These are phyloP conservation scores for Heptranchias perlo DNA, from an alignment of 2,113 vertebrate species.

Conservation along the genomic window DNA sequence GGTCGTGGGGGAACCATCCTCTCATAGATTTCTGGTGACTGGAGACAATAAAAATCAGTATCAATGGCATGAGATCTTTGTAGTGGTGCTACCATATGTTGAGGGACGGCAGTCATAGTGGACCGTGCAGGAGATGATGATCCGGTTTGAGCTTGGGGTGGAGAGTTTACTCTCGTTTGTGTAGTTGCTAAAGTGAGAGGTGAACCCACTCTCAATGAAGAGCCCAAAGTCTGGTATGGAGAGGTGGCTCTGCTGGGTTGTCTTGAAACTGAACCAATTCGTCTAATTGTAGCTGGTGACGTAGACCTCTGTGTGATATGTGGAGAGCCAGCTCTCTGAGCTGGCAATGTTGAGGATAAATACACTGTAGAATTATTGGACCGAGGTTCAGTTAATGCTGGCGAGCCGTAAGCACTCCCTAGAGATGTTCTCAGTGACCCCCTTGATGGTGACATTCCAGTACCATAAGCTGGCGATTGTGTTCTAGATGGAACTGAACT, in stretches of 20 bases:
- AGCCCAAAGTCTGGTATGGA: constrained; percentile 62
- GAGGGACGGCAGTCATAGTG: constrained; percentile 83
- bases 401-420: constrained; percentile 76
- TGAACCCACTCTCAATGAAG: constrained; percentile 65
- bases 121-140: constrained; percentile 74
- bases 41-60: constrained; percentile 70
- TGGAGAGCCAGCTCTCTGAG: constrained; percentile 69
- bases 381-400: constrained; percentile 70
- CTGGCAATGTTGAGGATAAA: constrained; percentile 77
- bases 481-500: constrained; percentile 91
- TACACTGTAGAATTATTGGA: constrained; percentile 63
- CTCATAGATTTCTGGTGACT: constrained; percentile 83
- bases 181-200: constrained; percentile 68
- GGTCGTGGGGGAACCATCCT: constrained; percentile 85
- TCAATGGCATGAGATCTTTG: constrained; percentile 69
- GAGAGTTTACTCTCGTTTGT: constrained; percentile 58
- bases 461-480: constrained; percentile 83
- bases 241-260: constrained; percentile 60
- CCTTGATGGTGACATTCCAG: constrained; percentile 76
- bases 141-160: constrained; percentile 68
- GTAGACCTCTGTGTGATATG: constrained; percentile 64
- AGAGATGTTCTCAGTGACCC: constrained; percentile 79
- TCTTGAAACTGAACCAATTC: constrained; percentile 67
- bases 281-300: constrained; percentile 73
- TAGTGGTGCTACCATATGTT: constrained; percentile 78